Conservation (phyloP, 2,797 vertebrate species). For the Tauraco hartlaubi region DNA sequence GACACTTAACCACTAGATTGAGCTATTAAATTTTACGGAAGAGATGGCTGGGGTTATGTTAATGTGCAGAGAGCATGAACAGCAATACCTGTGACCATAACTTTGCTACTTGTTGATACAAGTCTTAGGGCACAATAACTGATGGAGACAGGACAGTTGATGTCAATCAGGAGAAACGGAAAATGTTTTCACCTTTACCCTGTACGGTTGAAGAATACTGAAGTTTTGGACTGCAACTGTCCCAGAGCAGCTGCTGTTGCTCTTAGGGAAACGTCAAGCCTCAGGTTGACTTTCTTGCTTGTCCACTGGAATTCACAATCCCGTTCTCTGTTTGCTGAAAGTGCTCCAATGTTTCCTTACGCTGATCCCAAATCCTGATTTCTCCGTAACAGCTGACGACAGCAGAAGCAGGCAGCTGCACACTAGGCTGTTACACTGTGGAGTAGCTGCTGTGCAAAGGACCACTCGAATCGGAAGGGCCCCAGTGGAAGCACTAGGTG, state of each 20-base stretch:
- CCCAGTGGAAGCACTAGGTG: not conserved
- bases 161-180: not conserved
- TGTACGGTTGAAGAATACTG: not conserved
- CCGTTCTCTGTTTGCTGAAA: not conserved
- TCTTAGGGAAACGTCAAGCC: not conserved
- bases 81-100: not conserved
- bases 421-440: not conserved
- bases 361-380: not conserved
- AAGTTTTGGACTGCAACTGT: conserved; percentile 10
- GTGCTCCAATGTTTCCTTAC: not conserved
- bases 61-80: not conserved
- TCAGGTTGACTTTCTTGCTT: conserved; percentile 56
- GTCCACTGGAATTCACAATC: conserved; percentile 37
- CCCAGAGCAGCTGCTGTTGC: conserved; percentile 33
- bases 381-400: not conserved
- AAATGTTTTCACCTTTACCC: not conserved
- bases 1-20: not conserved
- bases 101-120: not conserved
- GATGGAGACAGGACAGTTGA: not conserved
- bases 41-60: not conserved
- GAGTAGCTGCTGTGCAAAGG: conserved; percentile 17
- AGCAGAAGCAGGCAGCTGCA: not conserved
- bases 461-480: not conserved
- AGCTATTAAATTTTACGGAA: not conserved
- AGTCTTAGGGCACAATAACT: conserved; percentile 8